Evolutionary conservation across 1,140 invertebrate genomes (phyloP).

Genomic region (Zophobas atratus): DNA sequence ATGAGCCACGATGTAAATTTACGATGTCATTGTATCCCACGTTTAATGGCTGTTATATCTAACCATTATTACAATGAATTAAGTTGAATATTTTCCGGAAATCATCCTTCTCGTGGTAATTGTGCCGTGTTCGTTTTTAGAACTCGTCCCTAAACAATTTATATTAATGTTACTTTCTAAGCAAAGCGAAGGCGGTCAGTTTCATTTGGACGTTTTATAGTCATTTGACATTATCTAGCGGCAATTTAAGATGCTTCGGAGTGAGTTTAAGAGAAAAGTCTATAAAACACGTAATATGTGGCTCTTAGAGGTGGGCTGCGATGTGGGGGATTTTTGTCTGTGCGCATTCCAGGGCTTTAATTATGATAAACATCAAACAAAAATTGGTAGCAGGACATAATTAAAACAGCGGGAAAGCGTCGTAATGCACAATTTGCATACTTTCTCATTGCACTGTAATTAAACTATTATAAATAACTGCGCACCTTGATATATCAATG

Average conservation of each 20-base stretch:
- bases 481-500: constrained; percentile 34
- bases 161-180: constrained; percentile 12
- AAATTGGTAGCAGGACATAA: constrained; percentile 8
- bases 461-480: constrained; percentile 41
- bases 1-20: constrained; percentile 17
- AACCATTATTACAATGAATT: constrained; percentile 4
- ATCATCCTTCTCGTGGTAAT: constrained; percentile 7
- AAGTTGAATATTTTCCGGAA: constrained; percentile 22
- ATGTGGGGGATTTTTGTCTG: constrained; percentile 3
- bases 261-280: constrained; percentile 6
- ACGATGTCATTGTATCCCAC: constrained; percentile 14
- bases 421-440: constrained; percentile 30
- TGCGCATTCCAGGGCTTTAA: neutral
- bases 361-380: neutral
- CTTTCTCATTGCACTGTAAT: constrained; percentile 24
- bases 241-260: constrained; percentile 1
- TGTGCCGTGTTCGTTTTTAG: neutral
- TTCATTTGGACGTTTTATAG: constrained; percentile 1
- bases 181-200: constrained; percentile 4
- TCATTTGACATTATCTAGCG: constrained; percentile 5
- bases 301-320: neutral
- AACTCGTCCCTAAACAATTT: neutral
- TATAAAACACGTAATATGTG: constrained; percentile 14
- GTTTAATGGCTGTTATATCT: constrained; percentile 18
- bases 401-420: constrained; percentile 28